Conservation (phyloP, 2,113 vertebrate genomes). For the Ophthalmotilapia sp. region DNA sequence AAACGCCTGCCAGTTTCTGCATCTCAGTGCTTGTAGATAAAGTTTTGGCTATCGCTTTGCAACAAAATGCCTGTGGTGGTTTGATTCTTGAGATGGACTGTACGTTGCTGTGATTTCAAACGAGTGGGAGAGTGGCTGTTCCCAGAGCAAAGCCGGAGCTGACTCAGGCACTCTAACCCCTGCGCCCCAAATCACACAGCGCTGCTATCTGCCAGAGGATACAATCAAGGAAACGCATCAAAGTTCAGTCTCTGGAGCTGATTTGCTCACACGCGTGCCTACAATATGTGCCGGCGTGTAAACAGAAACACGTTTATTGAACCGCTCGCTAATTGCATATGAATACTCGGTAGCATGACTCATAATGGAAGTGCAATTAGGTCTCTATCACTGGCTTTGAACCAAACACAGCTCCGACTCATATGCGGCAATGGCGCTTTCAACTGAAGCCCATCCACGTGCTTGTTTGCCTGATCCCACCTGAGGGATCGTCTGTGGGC, state of each 20-base stretch:
- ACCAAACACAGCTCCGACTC: conserved; percentile 32
- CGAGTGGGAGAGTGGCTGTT: conserved; percentile 36
- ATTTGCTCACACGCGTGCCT: conserved; percentile 4
- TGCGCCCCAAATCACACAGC: conserved; percentile 44
- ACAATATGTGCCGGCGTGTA: background rate
- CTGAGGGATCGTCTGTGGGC: conserved; percentile 18
- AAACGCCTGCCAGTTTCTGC: background rate
- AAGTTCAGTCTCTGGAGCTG: conserved; percentile 46
- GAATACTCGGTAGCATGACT: conserved; percentile 58
- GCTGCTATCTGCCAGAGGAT: conserved; percentile 48
- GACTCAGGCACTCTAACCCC: conserved; percentile 51
- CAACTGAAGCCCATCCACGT: conserved; percentile 26
- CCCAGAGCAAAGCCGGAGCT: conserved; percentile 39
- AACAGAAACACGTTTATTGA: conserved; percentile 17
- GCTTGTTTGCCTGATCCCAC: conserved; percentile 19
- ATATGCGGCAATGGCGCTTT: conserved; percentile 10
- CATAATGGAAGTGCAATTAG: conserved; percentile 60
- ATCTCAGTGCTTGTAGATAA: background rate
- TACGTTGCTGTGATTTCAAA: conserved; percentile 37
- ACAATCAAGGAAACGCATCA: conserved; percentile 62
- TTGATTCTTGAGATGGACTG: conserved; percentile 27
- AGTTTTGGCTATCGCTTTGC: background rate
- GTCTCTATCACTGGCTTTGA: conserved; percentile 34
- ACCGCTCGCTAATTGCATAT: conserved; percentile 57
- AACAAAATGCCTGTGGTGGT: conserved; percentile 11